A percentile compares a stretch with the other conserved stretches of the same genome.
phyloP scores from a whole-genome alignment of 2,113 vertebrate genomes.

The Holacanthus passer region DNA sequence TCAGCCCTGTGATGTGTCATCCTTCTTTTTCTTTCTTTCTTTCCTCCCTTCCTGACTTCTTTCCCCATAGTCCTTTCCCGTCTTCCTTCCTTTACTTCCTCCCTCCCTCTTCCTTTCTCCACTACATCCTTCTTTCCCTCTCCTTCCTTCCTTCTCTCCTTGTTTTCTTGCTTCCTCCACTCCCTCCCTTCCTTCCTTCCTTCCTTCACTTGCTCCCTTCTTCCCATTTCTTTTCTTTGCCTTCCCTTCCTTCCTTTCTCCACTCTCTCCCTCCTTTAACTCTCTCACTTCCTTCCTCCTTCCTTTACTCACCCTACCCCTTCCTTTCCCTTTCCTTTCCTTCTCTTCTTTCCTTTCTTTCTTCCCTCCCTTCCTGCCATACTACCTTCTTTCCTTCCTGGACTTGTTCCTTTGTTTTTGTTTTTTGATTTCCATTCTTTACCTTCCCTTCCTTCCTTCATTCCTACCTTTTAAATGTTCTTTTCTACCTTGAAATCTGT shows the following conservation, averaged over 20 bases:
- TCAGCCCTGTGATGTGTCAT: conserved; percentile 7
- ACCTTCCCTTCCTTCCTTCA: fast-evolving
- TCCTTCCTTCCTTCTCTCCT: background rate
- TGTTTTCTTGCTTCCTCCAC: background rate
- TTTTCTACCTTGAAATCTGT: background rate
- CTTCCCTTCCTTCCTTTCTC: background rate
- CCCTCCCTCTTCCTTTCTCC: no score
- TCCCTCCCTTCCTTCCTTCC: no score
- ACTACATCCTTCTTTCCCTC: no score
- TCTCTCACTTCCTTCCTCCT: background rate
- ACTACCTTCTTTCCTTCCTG: background rate
- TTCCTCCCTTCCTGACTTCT: no score
- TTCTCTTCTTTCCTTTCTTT: background rate
- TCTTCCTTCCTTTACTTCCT: background rate
- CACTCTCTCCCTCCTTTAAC: no score
- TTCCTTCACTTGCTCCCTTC: background rate
- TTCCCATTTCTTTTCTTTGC: no score
- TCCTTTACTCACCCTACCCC: background rate
- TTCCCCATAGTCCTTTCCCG: no score
- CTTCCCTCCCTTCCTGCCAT: background rate
- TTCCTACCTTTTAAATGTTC: background rate
- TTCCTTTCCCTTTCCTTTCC: fast-evolving
- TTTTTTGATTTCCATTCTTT: background rate
- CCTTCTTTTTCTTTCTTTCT: background rate
- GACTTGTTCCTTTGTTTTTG: background rate